phyloP scores from a whole-genome alignment of 2,797 vertebrate genomes.

The Pipistrellus pipistrellus region DNA sequence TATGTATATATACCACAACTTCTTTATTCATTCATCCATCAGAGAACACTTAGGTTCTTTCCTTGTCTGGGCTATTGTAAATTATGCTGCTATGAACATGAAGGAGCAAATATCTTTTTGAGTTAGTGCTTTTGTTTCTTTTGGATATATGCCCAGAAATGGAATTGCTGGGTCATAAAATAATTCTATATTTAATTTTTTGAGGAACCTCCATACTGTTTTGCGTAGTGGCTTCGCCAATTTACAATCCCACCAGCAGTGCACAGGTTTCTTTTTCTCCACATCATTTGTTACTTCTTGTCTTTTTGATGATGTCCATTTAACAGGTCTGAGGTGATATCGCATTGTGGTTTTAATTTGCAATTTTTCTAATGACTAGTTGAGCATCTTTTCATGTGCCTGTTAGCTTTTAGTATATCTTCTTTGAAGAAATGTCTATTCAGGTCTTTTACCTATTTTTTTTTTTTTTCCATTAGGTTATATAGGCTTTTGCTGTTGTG shows the following conservation, averaged over 20 bases:
- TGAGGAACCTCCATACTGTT: not conserved
- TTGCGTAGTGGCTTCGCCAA: not conserved
- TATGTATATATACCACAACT: not conserved
- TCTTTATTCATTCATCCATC: not conserved
- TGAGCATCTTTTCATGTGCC: not conserved
- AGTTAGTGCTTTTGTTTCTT: not conserved
- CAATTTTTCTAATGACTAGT: not conserved
- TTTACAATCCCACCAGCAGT: not conserved
- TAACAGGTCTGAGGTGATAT: not conserved
- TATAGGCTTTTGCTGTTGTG: not conserved
- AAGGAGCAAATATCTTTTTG: not conserved
- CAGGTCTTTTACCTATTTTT: not conserved
- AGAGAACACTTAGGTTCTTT: not conserved
- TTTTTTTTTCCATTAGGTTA: not conserved
- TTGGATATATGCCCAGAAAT: not conserved
- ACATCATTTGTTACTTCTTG: not conserved
- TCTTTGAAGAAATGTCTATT: not conserved
- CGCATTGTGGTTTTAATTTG: not conserved
- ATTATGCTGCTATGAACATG: not conserved
- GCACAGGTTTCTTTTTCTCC: not conserved
- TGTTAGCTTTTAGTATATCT: not conserved
- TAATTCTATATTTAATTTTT: not conserved
- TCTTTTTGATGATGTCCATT: not conserved
- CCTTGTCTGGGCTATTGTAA: not conserved
- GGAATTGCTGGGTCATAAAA: not conserved